Percentiles rank a stretch among this genome's conserved stretches.
These are phyloP conservation scores for Macroramphosus scolopax DNA, from an alignment of 2,797 vertebrate genomes.

Conservation along the genomic window DNA sequence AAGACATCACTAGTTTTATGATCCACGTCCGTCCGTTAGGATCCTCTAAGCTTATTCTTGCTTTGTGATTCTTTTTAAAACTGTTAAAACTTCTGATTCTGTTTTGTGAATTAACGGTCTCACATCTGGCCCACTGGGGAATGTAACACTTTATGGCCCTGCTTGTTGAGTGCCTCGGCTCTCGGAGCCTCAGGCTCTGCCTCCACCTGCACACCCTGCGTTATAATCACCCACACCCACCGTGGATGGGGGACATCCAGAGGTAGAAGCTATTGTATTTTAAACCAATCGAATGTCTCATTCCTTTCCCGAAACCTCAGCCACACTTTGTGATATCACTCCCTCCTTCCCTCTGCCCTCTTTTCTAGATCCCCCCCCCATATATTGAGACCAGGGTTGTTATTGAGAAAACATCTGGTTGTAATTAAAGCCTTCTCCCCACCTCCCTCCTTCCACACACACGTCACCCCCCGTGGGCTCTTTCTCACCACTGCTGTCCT, in stretches of 20 bases:
- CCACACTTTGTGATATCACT: conserved; percentile 1
- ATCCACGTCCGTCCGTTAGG: conserved; percentile 2
- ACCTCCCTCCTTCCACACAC: conserved; percentile 16
- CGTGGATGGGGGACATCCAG: too few relatives aligned
- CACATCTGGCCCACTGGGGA: conserved; percentile 26
- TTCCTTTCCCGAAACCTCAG: conserved; percentile 3
- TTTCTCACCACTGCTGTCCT: conserved; percentile 27
- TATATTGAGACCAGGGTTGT: conserved; percentile 35
- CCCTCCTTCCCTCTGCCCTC: not conserved
- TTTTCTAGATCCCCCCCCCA: conserved; percentile 23
- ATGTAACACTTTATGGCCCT: conserved; percentile 45
- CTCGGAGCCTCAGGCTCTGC: conserved; percentile 27
- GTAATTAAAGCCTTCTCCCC: conserved; percentile 61
- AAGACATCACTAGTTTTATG: conserved; percentile 11
- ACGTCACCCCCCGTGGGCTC: conserved; percentile 25
- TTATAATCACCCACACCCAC: conserved; percentile 12
- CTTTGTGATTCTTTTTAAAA: not conserved
- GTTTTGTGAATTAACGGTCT: conserved; percentile 12
- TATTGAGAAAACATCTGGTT: conserved; percentile 71
- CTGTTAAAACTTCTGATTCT: not conserved
- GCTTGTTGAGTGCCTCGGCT: conserved; percentile 9
- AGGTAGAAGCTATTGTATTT: not conserved
- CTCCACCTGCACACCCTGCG: conserved; percentile 31
- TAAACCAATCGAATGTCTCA: too few relatives aligned
- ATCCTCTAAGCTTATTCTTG: not conserved